Percentiles rank a stretch among this genome's conserved stretches.
Evolutionary conservation across 2,113 vertebrate genomes (phyloP).

Genomic region (Abramis brama): DNA sequence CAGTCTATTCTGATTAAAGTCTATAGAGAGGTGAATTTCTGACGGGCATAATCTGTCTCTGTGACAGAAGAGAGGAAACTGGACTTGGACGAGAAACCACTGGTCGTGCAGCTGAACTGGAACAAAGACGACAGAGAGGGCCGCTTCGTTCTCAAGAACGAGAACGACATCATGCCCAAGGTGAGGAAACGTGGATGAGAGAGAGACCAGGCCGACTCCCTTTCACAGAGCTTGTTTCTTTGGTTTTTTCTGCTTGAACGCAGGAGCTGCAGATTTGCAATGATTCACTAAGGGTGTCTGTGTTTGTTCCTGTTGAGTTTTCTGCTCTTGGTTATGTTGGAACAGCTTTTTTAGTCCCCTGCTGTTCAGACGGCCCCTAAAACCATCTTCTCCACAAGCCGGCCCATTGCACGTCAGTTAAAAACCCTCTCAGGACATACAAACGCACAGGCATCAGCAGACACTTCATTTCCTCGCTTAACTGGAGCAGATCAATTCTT

Average conservation of each 20-base stretch:
- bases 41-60: constrained; percentile 45
- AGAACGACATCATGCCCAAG: constrained; percentile 93
- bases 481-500: constrained; percentile 11
- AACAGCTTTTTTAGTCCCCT: constrained; percentile 20
- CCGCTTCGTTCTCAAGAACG: constrained; percentile 98
- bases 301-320: constrained; percentile 10
- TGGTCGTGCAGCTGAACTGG: constrained; percentile 98
- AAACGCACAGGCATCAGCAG: constrained; percentile 40
- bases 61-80: constrained; percentile 97
- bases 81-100: constrained; percentile 95
- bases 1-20: not conserved
- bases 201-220: not conserved
- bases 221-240: not conserved
- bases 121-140: constrained; percentile 98
- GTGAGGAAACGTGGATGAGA: constrained; percentile 64
- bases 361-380: not conserved
- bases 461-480: constrained; percentile 42
- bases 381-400: not conserved
- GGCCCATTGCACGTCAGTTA: not conserved
- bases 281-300: not conserved
- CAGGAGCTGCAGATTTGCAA: not conserved
- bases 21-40: not conserved
- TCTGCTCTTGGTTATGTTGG: constrained; percentile 3
- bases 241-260: not conserved
- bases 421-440: constrained; percentile 34